Evolutionary conservation across 2,113 vertebrate species (phyloP).

Genomic region (Lates calcarifer): DNA sequence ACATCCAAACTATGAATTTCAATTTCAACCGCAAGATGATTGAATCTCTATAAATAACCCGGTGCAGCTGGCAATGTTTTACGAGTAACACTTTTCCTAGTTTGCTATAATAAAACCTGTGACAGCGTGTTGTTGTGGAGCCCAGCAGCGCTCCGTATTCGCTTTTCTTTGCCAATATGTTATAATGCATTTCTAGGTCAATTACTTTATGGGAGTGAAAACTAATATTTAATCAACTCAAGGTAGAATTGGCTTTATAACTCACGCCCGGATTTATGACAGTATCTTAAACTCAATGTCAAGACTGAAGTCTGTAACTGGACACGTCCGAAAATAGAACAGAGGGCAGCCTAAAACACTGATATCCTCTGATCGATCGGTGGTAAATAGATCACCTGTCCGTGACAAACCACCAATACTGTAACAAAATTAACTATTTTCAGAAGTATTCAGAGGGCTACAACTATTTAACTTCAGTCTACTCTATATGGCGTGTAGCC

Average conservation of each 20-base stretch:
- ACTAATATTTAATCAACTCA: slow-evolving; percentile 13
- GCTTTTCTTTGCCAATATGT: not conserved
- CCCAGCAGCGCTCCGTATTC: not conserved
- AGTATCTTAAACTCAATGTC: slow-evolving; percentile 27
- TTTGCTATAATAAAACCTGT: not conserved
- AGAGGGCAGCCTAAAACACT: slow-evolving; percentile 40
- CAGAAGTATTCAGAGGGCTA: not conserved
- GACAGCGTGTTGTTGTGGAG: slow-evolving; percentile 14
- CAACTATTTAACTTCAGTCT: not conserved
- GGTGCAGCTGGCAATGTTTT: not conserved
- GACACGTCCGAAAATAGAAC: slow-evolving; percentile 69
- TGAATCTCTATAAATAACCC: not conserved
- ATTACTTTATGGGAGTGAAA: slow-evolving; percentile 5
- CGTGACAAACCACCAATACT: not conserved
- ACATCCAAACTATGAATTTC: not conserved
- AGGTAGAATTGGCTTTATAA: too few species aligned
- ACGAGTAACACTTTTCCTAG: not conserved
- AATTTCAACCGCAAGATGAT: slow-evolving; percentile 16
- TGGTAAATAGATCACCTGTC: not conserved
- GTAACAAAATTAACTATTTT: not conserved
- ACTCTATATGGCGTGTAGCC: not conserved
- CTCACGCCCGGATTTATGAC: too few species aligned
- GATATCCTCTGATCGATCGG: not conserved
- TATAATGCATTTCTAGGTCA: slow-evolving; percentile 13
- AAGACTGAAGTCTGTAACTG: slow-evolving; percentile 41